Evolutionary conservation across 2,888 invertebrate genomes (phyloP), one percentile per base, ranked within the genome.

Genomic region (Lasioglossum figueresi): DNA sequence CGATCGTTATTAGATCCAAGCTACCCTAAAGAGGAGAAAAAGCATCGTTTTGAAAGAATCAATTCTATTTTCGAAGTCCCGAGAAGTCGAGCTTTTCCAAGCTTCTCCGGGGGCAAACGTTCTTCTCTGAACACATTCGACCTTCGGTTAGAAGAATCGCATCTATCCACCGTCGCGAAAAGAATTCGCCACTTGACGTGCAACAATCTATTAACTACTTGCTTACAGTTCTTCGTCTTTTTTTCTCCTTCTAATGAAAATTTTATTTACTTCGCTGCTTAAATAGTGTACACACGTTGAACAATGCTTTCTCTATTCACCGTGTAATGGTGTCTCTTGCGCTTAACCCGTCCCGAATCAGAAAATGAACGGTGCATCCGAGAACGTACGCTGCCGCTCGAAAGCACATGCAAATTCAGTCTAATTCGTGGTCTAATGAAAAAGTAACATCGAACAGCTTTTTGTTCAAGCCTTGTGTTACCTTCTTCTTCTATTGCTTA

Each of bases 251-350:
- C 16, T 66, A 73, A 73, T 76, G n/a, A 37, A 34, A 71, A 23
- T 63, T 71, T 72, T 40, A 19, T 63, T 72, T 48, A n/a, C 43
- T 82, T 59, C n/a, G 48, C 72, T 37, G 68, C 45, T 40, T 40
- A 66, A 37, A n/a, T 34, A 31, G 27, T 63, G 31, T 43, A n/a
- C 74, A 56, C 14, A 34, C 27, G 31, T 68, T 19, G 37, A 74
- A 37, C 19, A 66, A 82, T 37, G 56, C 59, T 43, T 40, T 34
- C 23, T 73, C 40, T 37, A 40, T 72, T 59, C 23, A 52, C 52
- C 40, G 52, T 72, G 59, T 34, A 63, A 66, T 68, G 45, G 43
- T 19, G 63, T 31, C 63, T 31, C 27, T 63, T 63, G 16, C 63
- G 59, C 12, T 14, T 14, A 59, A 59, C 14, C 27, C 59, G 14